Conservation (phyloP, 1,140 invertebrate genomes). For the Lycorma delicatula region DNA sequence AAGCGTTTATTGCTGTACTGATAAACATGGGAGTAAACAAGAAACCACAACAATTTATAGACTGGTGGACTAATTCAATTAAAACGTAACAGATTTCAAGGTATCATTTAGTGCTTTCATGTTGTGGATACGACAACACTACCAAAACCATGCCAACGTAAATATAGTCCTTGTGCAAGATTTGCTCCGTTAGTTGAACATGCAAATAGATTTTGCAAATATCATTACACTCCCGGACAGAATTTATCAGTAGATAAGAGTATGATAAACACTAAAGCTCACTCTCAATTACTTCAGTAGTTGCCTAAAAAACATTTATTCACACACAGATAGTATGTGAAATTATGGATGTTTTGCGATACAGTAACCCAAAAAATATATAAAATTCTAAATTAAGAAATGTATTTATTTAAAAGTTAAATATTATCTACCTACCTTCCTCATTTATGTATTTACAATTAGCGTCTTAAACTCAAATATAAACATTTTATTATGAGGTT, state of each 20-base stretch:
- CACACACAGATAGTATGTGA: conserved; percentile 18
- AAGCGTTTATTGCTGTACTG: neutral
- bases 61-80: neutral
- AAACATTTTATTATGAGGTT: no score
- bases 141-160: neutral
- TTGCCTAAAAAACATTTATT: conserved; percentile 16
- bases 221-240: neutral
- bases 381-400: no score
- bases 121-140: conserved; percentile 5
- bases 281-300: conserved; percentile 15
- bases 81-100: conserved; percentile 5
- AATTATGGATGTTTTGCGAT: conserved; percentile 17
- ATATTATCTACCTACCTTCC: no score
- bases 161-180: conserved; percentile 8
- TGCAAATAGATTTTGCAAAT: conserved; percentile 4
- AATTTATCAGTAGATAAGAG: conserved; percentile 17
- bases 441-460: no score
- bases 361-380: neutral
- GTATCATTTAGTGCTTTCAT: conserved; percentile 12
- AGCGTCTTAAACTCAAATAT: no score
- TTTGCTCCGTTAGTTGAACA: conserved; percentile 10
- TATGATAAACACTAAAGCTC: conserved; percentile 10
- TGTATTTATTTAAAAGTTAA: no score
- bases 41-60: neutral
- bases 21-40: conserved; percentile 7